A percentile compares a stretch with the other conserved stretches of the same genome.
phyloP scores from a whole-genome alignment of 2,113 vertebrate genomes.

The Pseudopodoces humilis region DNA sequence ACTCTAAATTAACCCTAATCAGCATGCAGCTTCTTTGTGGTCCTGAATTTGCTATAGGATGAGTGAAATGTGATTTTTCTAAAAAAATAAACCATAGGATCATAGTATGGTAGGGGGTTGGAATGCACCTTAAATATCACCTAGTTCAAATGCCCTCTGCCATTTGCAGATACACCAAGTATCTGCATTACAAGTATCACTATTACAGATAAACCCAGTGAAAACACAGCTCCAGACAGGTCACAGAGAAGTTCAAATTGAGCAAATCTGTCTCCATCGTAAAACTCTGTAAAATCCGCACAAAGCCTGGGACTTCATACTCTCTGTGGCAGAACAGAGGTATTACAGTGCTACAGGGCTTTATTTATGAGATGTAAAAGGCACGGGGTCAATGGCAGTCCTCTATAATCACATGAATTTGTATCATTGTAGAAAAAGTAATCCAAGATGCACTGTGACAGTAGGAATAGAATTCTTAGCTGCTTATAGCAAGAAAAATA shows the following conservation, averaged over 20 bases:
- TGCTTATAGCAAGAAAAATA: background rate
- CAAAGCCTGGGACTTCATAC: background rate
- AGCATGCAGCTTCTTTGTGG: background rate
- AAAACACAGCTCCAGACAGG: background rate
- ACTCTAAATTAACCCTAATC: background rate
- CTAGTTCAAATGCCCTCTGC: background rate
- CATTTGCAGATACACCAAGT: too few species aligned
- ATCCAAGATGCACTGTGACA: background rate
- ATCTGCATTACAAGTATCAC: too few species aligned
- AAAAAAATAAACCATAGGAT: background rate
- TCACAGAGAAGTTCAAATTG: background rate
- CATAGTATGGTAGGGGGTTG: background rate
- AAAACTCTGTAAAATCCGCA: background rate
- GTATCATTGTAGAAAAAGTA: background rate
- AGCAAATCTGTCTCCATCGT: background rate
- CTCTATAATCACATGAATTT: background rate
- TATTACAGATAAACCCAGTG: background rate
- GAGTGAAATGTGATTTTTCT: background rate
- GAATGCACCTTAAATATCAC: background rate
- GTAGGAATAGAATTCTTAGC: background rate
- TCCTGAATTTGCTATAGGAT: background rate
- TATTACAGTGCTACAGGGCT: background rate
- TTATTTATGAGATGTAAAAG: background rate
- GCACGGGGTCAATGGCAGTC: background rate
- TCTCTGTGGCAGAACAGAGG: background rate